Evolutionary conservation across 1,140 invertebrate genomes (phyloP).

Genomic region (Bactericera cockerelli): DNA sequence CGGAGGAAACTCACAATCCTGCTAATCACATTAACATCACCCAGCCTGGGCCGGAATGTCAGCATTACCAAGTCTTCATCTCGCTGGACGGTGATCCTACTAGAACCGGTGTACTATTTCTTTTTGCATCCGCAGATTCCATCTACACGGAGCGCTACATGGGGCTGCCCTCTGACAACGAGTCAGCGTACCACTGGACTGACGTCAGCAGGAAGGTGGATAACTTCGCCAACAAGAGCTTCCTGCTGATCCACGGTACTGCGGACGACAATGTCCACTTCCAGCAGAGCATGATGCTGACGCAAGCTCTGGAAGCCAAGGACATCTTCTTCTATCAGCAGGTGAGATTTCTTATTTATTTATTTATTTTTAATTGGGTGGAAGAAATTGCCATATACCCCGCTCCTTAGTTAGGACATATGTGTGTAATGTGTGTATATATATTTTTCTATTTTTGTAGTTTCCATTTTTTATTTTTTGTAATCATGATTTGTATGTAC

Average conservation of each 20-base stretch:
- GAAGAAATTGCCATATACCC: not conserved
- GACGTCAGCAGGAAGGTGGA: constrained; percentile 51
- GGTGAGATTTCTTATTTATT: constrained; percentile 38
- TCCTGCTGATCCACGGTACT: constrained; percentile 77
- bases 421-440: too few relatives aligned
- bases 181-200: constrained; percentile 53
- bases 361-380: not conserved
- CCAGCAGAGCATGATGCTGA: constrained; percentile 77
- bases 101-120: not conserved
- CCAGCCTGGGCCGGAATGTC: too few relatives aligned
- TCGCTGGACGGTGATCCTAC: too few relatives aligned
- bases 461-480: too few relatives aligned
- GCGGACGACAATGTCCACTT: constrained; percentile 89
- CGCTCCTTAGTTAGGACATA: not conserved
- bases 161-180: constrained; percentile 73
- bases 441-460: too few relatives aligned
- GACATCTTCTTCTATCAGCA: constrained; percentile 76
- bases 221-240: constrained; percentile 60
- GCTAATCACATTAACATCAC: too few relatives aligned
- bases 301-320: constrained; percentile 59
- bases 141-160: constrained; percentile 91
- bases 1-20: too few relatives aligned
- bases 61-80: too few relatives aligned
- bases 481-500: too few relatives aligned
- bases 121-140: constrained; percentile 57